Evolutionary conservation across 2,888 invertebrate species (phyloP).

Genomic region (Netelia fuscicornis): DNA sequence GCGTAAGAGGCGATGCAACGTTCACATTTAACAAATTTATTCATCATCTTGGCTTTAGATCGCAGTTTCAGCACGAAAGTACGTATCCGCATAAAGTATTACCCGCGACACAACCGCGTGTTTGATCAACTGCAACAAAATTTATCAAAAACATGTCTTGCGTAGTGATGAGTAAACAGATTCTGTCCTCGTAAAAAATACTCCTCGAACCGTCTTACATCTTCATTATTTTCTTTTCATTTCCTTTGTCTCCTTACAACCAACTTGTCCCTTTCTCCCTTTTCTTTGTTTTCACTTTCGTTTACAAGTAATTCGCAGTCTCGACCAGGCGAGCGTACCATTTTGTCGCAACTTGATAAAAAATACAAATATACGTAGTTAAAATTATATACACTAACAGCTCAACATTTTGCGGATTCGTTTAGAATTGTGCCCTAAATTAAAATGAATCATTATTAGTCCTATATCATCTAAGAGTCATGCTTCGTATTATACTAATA

Average conservation of each 20-base stretch:
- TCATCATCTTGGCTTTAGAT: constrained; percentile 34
- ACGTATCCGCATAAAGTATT: neutral
- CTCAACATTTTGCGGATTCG: constrained; percentile 54
- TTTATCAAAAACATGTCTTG: neutral
- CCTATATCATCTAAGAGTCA: constrained; percentile 16
- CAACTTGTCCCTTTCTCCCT: neutral
- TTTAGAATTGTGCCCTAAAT: constrained; percentile 63
- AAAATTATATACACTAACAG: constrained; percentile 60
- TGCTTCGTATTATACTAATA: neutral
- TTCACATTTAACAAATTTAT: constrained; percentile 48
- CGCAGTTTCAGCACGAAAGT: constrained; percentile 8
- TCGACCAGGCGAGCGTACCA: constrained; percentile 9
- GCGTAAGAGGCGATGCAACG: neutral
- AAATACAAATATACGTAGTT: constrained; percentile 34
- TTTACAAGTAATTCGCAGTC: constrained; percentile 34
- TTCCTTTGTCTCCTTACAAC: constrained; percentile 8
- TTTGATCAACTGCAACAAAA: neutral
- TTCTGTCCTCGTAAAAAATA: neutral
- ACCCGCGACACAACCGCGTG: neutral
- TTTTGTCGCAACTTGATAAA: constrained; percentile 41
- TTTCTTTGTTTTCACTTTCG: neutral
- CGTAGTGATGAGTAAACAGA: constrained; percentile 3
- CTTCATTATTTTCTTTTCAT: neutral
- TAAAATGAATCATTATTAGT: constrained; percentile 37
- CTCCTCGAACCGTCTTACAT: neutral